Base-by-base conservation (phyloP, 2,888 invertebrate genomes). In the Eristalis arbustorum region DNA sequence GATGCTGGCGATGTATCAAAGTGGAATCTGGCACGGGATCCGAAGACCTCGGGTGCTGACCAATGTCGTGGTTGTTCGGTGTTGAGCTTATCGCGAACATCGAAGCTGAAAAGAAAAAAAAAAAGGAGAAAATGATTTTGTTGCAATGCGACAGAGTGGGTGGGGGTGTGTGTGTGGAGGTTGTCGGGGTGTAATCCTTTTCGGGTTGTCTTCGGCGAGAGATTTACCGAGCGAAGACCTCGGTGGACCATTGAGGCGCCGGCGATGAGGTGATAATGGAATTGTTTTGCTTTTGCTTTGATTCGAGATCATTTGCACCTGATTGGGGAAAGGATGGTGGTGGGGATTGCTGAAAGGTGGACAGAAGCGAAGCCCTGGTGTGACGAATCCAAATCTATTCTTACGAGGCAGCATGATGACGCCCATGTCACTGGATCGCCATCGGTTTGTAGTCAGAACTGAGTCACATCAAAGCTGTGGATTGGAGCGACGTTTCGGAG, bases 21-120 rank as follows among this genome's bases (percentile, higher is more conserved):
- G 91, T 95, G 94, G 94, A 98, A 97, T 94, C 96, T 96, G 88
- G 98, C 97, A 89, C 98, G 95, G 85, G 96, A 95, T 40, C 97
- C 97, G 93, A 98, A 97, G 91, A 96, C 96, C 92, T 96, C 96
- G 79, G 96, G 96, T 77, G 96, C 96, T 57, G 97, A 97, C 96
- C 96, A 96, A 94, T 97, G 97, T 74, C 95, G 94, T 64, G 97
- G 97, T 89, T 92, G 91, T 90, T 97, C 96, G 71, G 95, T 95
- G 89, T 96, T 93, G 89, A 96, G 95, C 93, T 96, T 97, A 90
- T 97, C 97, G 89, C 97, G 95, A 25, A 97, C 97, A 93, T 97
- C 96, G 93, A 97, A 96, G 93, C 97, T 97, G 95, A 37, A 57
- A 75, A 63, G 68, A 62, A 1, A 68, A 62, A 40, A 22, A 42